phyloP scores from a whole-genome alignment of 2,113 vertebrate species.

The Microcebus lehilahytsara region DNA sequence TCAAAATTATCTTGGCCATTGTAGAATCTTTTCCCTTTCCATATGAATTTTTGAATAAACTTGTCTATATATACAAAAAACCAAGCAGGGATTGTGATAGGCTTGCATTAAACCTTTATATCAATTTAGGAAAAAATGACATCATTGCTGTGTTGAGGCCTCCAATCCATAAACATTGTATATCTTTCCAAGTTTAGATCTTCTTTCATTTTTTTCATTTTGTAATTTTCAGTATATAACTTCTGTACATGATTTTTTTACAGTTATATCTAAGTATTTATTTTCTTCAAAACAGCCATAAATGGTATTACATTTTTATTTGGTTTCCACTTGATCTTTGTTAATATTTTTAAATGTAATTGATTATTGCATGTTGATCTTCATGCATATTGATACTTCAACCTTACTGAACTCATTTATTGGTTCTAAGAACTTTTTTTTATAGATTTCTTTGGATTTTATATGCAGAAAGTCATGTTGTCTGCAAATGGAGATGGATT shows the following conservation, averaged over 20 bases:
- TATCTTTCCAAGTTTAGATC: not conserved
- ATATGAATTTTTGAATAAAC: not conserved
- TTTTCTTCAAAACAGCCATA: not conserved
- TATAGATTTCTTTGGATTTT: not conserved
- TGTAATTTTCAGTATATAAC: not conserved
- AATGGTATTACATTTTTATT: not conserved
- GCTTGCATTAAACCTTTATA: not conserved
- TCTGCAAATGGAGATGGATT: not conserved
- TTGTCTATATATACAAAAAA: not conserved
- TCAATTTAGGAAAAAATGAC: not conserved
- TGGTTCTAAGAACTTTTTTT: not conserved
- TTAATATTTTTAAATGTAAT: not conserved
- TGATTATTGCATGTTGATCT: not conserved
- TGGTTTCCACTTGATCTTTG: not conserved
- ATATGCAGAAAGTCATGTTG: not conserved
- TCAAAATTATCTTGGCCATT: not conserved
- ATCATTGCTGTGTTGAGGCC: not conserved
- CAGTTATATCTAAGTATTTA: not conserved
- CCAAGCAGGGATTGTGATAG: not conserved
- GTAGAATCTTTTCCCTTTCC: not conserved
- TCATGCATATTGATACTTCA: not conserved
- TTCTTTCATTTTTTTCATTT: not conserved
- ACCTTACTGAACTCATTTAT: not conserved
- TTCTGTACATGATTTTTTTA: not conserved
- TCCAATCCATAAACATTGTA: not conserved